Conservation (phyloP, 2,888 invertebrate genomes). For the Ommatoiulus sabulosus region DNA sequence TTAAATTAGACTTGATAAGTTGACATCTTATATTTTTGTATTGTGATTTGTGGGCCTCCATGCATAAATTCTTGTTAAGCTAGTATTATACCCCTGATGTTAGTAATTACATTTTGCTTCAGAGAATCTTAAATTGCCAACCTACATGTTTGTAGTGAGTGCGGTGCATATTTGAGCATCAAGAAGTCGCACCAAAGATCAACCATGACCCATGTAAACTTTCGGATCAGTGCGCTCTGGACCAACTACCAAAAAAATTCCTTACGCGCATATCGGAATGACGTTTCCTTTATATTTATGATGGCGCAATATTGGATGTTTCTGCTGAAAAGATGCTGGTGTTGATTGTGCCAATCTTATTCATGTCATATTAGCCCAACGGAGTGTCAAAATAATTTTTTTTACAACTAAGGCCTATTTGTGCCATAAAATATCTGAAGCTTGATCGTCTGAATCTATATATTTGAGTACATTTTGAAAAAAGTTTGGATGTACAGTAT, state of each 20-base stretch:
- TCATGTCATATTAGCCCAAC: not conserved
- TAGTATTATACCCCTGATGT: no score
- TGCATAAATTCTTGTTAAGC: not conserved
- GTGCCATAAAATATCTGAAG: not conserved
- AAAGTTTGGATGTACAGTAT: not conserved
- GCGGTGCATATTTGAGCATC: not conserved
- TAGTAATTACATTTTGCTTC: no score
- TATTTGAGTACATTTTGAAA: not conserved
- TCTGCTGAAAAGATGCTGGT: not conserved
- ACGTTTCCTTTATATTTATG: constrained; percentile 10
- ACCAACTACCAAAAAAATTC: not conserved
- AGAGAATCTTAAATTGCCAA: not conserved
- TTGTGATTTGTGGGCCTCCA: no score
- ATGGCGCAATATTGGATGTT: not conserved
- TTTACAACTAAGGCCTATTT: not conserved
- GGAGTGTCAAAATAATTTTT: constrained; percentile 36
- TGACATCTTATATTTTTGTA: not conserved
- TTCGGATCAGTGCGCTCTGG: not conserved
- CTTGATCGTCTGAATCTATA: not conserved
- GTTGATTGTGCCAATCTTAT: constrained; percentile 35
- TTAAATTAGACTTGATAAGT: not conserved
- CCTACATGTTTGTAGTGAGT: not conserved
- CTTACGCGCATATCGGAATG: not conserved
- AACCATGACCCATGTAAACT: not conserved
- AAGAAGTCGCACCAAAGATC: not conserved